Evolutionary conservation across 1,140 invertebrate species (phyloP), one percentile per base, ranked within the genome.

Genomic region (Danaus plexippus): DNA sequence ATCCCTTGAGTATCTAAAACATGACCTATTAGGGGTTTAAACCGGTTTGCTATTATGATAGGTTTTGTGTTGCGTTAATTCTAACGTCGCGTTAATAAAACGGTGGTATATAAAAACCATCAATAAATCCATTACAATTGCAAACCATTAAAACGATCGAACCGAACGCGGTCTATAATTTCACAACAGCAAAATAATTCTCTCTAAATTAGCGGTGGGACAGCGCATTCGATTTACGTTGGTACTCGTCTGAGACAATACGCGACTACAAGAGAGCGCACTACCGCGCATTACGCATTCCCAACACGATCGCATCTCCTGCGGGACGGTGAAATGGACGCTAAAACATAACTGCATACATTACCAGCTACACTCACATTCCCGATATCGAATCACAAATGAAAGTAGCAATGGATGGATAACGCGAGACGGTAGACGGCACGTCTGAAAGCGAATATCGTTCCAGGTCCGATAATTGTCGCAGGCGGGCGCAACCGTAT

Each of bases 201-300:
- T 53, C 59, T 61, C 59, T 61, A 61, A 61, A 61, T 61, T 61
- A 61, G 59, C 59, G 59, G 45, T 11, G 50, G 53, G 59, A 61
- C 59, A 61, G 52, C 68, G 69, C 69, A 73, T 73, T 75, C 73
- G 75, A 78, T 78, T 80, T 79, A 77, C 71, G 73, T 70, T 69
- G 64, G 52, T 68, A 57, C 58, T 64, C 62, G 65, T 77, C 73
- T 68, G 69, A 63, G 71, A 81, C 82, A 83, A 85, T 81, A 83
- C 75, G 63, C 72, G 59, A 67, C 66, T 76, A 85, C 82, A 83
- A 67, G 75, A 63, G 65, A 63, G 74, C 68, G 80, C 80, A 85
- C 80, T 85, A 83, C 78, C 71, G 68, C 71, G 69, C 78, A 85
- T 83, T 85, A 83, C 77, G 82, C 75, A 85, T 85, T 81, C 79